Evolutionary conservation across 2,797 vertebrate genomes (phyloP).

Genomic region (Naso thynnoides): DNA sequence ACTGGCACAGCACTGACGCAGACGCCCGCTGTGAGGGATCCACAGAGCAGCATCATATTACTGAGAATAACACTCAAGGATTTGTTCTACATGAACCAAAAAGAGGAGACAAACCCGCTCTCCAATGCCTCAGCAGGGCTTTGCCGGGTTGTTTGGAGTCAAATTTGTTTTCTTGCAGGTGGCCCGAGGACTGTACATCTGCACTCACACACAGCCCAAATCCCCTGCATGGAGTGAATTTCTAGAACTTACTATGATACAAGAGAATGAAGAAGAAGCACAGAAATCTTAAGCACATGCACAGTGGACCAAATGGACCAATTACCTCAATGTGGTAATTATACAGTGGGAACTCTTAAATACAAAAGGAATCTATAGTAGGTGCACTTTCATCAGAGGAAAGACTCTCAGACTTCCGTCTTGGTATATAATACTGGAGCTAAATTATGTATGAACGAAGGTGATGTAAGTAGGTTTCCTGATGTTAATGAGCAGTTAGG

Average conservation of each 20-base stretch:
- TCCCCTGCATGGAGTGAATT: conserved; percentile 70
- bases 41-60: conserved; percentile 10
- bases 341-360: conserved; percentile 15
- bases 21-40: conserved; percentile 38
- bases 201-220: conserved; percentile 56
- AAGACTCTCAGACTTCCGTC: conserved; percentile 28
- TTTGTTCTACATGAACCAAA: conserved; percentile 46
- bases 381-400: conserved; percentile 21
- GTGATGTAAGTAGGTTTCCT: conserved; percentile 39
- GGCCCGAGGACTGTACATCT: conserved; percentile 51
- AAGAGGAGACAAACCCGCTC: conserved; percentile 29
- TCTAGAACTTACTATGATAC: conserved; percentile 49
- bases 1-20: conserved; percentile 39
- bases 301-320: conserved; percentile 50
- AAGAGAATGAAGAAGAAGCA: conserved; percentile 58
- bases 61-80: conserved; percentile 33
- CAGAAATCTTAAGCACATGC: conserved; percentile 67
- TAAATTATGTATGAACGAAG: conserved; percentile 46
- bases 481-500: conserved; percentile 53
- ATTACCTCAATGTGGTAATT: conserved; percentile 23
- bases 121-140: conserved; percentile 19
- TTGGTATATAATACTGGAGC: conserved; percentile 32
- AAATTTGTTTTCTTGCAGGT: conserved; percentile 59
- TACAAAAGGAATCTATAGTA: conserved; percentile 29
- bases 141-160: conserved; percentile 34